Percentiles rank a stretch among this genome's conserved stretches.
Evolutionary conservation across 2,797 vertebrate genomes (phyloP).

Genomic region (Morus bassanus): DNA sequence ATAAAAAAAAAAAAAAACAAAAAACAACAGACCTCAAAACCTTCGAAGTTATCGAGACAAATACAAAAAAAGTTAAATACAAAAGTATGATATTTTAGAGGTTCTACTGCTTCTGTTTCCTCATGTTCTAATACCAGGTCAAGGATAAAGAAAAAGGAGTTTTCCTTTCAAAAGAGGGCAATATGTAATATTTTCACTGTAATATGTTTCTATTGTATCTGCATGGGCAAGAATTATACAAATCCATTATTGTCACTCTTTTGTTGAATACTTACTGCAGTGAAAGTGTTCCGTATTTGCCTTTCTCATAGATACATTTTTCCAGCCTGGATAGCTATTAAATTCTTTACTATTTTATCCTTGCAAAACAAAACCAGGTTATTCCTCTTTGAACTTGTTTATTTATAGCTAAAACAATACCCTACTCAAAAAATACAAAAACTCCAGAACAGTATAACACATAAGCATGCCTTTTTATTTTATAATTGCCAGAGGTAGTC

Average conservation of each 20-base stretch:
- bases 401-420: neutral
- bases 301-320: neutral
- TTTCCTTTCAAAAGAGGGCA: neutral
- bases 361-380: neutral
- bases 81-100: neutral
- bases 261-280: neutral
- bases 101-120: neutral
- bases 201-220: neutral
- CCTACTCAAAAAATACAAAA: neutral
- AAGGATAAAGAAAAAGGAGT: neutral
- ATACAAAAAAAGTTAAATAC: neutral
- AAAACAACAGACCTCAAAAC: neutral
- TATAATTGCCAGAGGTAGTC: neutral
- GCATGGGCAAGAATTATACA: neutral
- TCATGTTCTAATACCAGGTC: neutral
- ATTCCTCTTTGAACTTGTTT: neutral
- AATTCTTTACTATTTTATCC: neutral
- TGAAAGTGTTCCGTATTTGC: neutral
- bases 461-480: neutral
- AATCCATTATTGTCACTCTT: neutral
- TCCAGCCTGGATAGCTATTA: neutral
- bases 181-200: neutral
- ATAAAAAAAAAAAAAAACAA: too few relatives aligned
- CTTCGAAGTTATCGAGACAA: neutral
- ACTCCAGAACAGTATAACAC: accelerated